A percentile compares a stretch with the other conserved stretches of the same genome.
These are phyloP conservation scores for Chrysolina oricalcia DNA, from an alignment of 2,888 invertebrate genomes.

Conservation along the genomic window DNA sequence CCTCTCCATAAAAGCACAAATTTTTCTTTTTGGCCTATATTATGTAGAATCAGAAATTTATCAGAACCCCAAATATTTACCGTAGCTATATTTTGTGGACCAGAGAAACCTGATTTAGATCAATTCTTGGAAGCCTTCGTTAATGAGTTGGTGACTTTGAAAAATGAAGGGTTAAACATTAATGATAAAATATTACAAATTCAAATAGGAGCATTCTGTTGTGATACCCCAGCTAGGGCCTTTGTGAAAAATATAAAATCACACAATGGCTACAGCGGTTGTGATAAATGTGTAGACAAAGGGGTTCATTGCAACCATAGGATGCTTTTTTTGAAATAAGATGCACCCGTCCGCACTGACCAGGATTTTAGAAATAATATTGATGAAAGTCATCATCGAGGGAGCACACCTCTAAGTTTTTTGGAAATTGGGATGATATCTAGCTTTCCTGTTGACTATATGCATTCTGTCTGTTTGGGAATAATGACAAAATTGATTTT, in stretches of 20 bases:
- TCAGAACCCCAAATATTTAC: constrained; percentile 7
- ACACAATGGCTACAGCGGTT: constrained; percentile 30
- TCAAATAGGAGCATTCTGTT: constrained; percentile 32
- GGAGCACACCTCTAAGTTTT: constrained; percentile 6
- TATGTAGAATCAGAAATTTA: constrained; percentile 29
- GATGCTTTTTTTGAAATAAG: constrained; percentile 17
- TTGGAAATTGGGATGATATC: constrained; percentile 14
- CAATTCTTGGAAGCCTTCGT: constrained; percentile 22
- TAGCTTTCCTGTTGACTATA: constrained; percentile 24
- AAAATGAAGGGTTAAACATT: constrained; percentile 11
- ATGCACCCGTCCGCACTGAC: constrained; percentile 19
- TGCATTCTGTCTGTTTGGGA: constrained; percentile 30
- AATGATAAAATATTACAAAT: constrained; percentile 20
- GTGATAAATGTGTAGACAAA: constrained; percentile 29
- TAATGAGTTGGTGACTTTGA: constrained; percentile 21
- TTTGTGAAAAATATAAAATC: constrained; percentile 28
- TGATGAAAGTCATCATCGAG: constrained; percentile 20
- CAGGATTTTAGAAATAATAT: constrained; percentile 9
- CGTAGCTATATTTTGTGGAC: constrained; percentile 30
- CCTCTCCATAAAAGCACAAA: constrained; percentile 29
- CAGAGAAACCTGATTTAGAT: constrained; percentile 28
- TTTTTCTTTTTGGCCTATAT: constrained; percentile 29
- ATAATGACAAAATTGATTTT: constrained; percentile 25
- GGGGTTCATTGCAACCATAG: constrained; percentile 26
- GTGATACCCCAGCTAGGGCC: constrained; percentile 31